Conservation (phyloP, 1,140 invertebrate species). For the Penaeus indicus region DNA sequence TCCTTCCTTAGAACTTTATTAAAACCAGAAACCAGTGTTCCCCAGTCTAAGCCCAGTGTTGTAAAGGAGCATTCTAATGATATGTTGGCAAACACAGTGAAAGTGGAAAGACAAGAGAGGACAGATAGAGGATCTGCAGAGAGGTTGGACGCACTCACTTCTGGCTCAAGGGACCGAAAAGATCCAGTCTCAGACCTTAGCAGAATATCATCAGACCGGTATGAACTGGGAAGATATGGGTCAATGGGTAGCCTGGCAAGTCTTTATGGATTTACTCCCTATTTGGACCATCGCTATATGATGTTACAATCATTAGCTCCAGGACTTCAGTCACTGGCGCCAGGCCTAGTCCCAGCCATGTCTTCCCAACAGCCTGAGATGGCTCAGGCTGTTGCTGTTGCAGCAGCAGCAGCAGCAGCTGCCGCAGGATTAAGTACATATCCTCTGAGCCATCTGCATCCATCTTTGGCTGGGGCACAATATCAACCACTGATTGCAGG, state of each 20-base stretch:
- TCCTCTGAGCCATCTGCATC: conserved; percentile 31
- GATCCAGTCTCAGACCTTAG: conserved; percentile 42
- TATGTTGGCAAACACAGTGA: conserved; percentile 19
- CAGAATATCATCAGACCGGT: conserved; percentile 42
- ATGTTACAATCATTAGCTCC: conserved; percentile 50
- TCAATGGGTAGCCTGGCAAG: conserved; percentile 38
- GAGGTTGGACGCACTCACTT: conserved; percentile 15
- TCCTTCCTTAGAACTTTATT: conserved; percentile 60
- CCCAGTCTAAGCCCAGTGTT: conserved; percentile 46
- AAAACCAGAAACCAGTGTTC: conserved; percentile 52
- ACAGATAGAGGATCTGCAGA: conserved; percentile 33
- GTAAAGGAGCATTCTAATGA: conserved; percentile 35
- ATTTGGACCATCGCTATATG: conserved; percentile 52
- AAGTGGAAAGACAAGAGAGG: conserved; percentile 46
- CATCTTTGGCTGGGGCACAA: conserved; percentile 39
- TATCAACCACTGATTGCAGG: conserved; percentile 35
- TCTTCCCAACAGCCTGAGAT: conserved; percentile 33
- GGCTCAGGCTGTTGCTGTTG: conserved; percentile 32
- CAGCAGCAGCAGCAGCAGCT: conserved; percentile 35
- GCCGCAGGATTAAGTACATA: conserved; percentile 41
- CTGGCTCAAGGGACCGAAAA: conserved; percentile 29
- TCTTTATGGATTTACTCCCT: conserved; percentile 44
- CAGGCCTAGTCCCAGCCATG: conserved; percentile 41
- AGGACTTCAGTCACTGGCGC: conserved; percentile 39
- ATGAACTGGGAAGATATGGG: conserved; percentile 51